Evolutionary conservation across 2,113 vertebrate genomes (phyloP).

Genomic region (Sigmodon hispidus): DNA sequence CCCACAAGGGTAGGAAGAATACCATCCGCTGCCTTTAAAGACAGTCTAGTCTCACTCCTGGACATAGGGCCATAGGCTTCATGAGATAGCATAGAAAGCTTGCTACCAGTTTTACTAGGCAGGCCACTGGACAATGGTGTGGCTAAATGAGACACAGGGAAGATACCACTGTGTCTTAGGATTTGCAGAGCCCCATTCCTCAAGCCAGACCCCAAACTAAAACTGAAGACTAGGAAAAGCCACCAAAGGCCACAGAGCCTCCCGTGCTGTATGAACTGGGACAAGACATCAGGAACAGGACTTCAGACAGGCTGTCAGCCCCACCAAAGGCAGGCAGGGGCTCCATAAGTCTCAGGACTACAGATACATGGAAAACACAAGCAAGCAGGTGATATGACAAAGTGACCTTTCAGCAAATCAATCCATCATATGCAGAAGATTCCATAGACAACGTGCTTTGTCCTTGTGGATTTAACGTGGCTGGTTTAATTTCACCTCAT

Average conservation of each 20-base stretch:
- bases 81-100: fast-evolving
- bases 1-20: neutral
- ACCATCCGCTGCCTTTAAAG: neutral
- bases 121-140: neutral
- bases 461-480: neutral
- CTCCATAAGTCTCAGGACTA: no score
- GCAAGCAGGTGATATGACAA: neutral
- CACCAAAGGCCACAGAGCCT: neutral
- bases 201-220: neutral
- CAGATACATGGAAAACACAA: neutral
- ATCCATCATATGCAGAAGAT: neutral
- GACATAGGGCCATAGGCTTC: neutral
- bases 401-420: neutral
- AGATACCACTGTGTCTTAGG: neutral
- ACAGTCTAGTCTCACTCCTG: neutral
- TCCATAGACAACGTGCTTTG: neutral
- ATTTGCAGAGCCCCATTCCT: neutral
- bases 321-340: neutral
- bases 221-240: neutral
- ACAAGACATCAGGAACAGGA: slow-evolving; percentile 3
- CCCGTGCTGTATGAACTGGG: neutral
- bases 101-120: neutral
- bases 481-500: neutral
- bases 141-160: neutral
- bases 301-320: neutral